Base-by-base conservation (phyloP, 1,140 invertebrate genomes). In the Sitodiplosis mosellana region DNA sequence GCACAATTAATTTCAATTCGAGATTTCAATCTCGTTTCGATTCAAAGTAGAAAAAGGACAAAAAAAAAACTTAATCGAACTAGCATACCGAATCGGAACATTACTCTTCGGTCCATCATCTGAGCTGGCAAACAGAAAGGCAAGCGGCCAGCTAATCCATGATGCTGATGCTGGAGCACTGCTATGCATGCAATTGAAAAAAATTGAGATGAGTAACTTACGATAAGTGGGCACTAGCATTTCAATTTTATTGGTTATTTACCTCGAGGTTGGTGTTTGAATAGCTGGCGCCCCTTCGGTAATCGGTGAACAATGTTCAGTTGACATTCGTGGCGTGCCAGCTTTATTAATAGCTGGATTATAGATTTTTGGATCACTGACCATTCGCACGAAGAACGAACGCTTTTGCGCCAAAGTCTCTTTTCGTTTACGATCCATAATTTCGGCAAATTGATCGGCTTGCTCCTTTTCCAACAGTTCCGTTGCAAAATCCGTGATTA, bases 301-400 rank as follows among this genome's bases (percentile, higher is more conserved):
- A 57, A 51, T 60, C 48, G 52, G 70, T 60, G 51, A 66, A 7
- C 52, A 52, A 53, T 57, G 58, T 67, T 62, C 67, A 49, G 57
- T 52, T 10, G 64, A 65, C 58, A 61, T 54, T 14, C 68, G 67
- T 0, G 72, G 71, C 34, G 77, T 72, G 36, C 77, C 67, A 3
- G 76, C 72, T 63, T 81, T 81, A 55, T 78, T 78, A 53, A 86
- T 84, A 48, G 83, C 84, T 15, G 86, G 87, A 67, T 92, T 90
- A 70, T 92, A 93, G 50, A 94, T 87, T 60, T 95, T 95, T 0
- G 92, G 93, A 71, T 97, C 93, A 52, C 82, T 86, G 27, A 89
- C 91, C 92, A 97, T 96, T 15, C 90, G 80, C 44, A 96, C 90
- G 66, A 96, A 95, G 69, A 94, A 89, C 20, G 87, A 92, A 22